These are phyloP conservation scores for Bovichtus diacanthus DNA, from an alignment of 2,797 vertebrate species.

Conservation along the genomic window DNA sequence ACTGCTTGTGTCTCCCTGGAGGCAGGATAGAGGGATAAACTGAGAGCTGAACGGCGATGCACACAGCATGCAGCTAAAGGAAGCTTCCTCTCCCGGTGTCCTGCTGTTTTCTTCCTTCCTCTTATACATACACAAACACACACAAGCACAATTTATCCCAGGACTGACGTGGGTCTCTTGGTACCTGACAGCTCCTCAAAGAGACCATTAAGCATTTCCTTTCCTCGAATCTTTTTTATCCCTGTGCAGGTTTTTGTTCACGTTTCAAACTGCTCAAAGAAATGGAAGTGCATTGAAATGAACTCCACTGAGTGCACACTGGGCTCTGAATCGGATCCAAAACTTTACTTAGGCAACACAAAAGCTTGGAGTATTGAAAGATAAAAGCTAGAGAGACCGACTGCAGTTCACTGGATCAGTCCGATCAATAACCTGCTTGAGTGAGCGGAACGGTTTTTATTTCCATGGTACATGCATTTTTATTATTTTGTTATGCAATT, in stretches of 20 bases:
- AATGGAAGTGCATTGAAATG: conserved; percentile 46
- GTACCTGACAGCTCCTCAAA: conserved; percentile 52
- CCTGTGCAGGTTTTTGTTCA: conserved; percentile 36
- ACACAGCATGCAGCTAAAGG: conserved; percentile 53
- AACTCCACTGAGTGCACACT: conserved; percentile 38
- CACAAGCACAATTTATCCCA: conserved; percentile 41
- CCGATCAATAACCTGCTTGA: conserved; percentile 39
- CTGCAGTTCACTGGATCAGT: conserved; percentile 59
- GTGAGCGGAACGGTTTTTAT: conserved; percentile 35
- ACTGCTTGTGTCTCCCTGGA: conserved; percentile 52
- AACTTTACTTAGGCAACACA: conserved; percentile 33
- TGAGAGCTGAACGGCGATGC: conserved; percentile 26
- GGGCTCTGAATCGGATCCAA: conserved; percentile 45
- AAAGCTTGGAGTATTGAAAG: conserved; percentile 22
- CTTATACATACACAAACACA: conserved; percentile 38
- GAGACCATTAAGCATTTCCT: conserved; percentile 48
- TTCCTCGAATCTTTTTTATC: conserved; percentile 45
- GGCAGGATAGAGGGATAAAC: conserved; percentile 46
- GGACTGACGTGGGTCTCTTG: conserved; percentile 32
- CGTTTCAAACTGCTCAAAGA: conserved; percentile 39
- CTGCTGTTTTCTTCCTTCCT: conserved; percentile 64
- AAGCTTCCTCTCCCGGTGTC: conserved; percentile 56
- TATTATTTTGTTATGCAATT: conserved; percentile 59
- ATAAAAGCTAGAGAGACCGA: conserved; percentile 53
- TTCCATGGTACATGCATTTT: conserved; percentile 28